A percentile compares a stretch with the other conserved stretches of the same genome.
These are phyloP conservation scores for Rhynchophorus ferrugineus DNA, from an alignment of 1,140 invertebrate genomes.

Conservation along the genomic window DNA sequence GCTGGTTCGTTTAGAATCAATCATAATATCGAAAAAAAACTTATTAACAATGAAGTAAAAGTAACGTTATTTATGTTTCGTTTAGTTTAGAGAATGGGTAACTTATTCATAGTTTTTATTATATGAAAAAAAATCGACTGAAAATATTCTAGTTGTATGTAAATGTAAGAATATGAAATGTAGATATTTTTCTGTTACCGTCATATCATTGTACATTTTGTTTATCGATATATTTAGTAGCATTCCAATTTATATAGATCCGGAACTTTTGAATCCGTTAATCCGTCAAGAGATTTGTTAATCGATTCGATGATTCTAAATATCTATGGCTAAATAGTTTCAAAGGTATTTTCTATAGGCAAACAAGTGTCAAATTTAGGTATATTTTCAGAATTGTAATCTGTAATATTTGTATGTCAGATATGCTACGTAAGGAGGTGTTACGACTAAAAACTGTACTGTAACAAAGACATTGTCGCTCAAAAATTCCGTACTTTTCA, in stretches of 20 bases:
- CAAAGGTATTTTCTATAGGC: constrained; percentile 21
- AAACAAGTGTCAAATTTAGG: constrained; percentile 29
- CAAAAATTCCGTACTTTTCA: no score
- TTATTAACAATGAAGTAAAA: constrained; percentile 5
- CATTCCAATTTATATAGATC: constrained; percentile 25
- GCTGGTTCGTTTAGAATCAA: no score
- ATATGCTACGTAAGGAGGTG: constrained; percentile 5
- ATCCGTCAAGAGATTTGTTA: no score
- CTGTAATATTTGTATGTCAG: constrained; percentile 9
- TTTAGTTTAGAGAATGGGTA: constrained; percentile 12
- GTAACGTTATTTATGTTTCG: constrained; percentile 18
- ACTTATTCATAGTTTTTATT: constrained; percentile 19
- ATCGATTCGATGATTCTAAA: constrained; percentile 8
- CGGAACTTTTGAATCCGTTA: constrained; percentile 5
- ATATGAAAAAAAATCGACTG: constrained; percentile 20
- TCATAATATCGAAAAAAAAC: constrained; percentile 7
- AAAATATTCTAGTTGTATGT: constrained; percentile 19
- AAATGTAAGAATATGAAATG: constrained; percentile 14
- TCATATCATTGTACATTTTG: constrained; percentile 24
- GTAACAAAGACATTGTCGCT: not conserved
- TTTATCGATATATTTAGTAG: constrained; percentile 25
- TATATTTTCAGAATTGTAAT: constrained; percentile 15
- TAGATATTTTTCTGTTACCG: constrained; percentile 32
- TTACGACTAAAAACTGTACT: not conserved
- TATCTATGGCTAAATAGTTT: constrained; percentile 15